Conservation (phyloP, 2,113 vertebrate species). For the Physeter macrocephalus region DNA sequence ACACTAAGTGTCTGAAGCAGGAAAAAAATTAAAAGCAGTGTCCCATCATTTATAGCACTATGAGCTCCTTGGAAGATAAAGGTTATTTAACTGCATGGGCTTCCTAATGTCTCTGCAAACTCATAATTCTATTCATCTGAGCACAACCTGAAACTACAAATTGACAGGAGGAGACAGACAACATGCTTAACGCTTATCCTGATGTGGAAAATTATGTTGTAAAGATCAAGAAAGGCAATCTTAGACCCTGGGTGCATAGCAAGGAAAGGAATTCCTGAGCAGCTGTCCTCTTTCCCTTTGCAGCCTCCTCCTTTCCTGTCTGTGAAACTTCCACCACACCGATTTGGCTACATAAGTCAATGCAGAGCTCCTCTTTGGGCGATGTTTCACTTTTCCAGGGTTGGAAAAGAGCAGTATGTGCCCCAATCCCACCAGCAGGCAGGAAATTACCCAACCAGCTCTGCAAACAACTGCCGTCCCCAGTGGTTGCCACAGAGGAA, state of each 20-base stretch:
- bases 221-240: not conserved
- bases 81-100: slow-evolving; percentile 30
- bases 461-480: slow-evolving; percentile 12
- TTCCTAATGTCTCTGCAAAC: slow-evolving; percentile 1
- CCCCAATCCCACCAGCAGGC: not conserved
- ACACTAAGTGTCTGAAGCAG: not conserved
- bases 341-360: not conserved
- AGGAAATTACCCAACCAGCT: not conserved
- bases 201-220: slow-evolving; percentile 15
- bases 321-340: not conserved
- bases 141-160: not conserved
- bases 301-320: not conserved
- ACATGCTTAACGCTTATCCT: not conserved
- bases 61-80: slow-evolving; percentile 31
- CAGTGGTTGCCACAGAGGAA: slow-evolving; percentile 29
- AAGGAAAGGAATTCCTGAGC: not conserved
- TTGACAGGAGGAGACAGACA: not conserved
- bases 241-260: not conserved
- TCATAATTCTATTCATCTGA: not conserved
- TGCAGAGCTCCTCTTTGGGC: not conserved
- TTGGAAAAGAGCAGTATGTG: not conserved
- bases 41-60: not conserved
- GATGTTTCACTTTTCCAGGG: not conserved
- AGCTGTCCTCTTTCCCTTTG: not conserved
- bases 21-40: not conserved